These are phyloP conservation scores for Circaetus gallicus DNA, from an alignment of 2,113 vertebrate genomes.

Conservation along the genomic window DNA sequence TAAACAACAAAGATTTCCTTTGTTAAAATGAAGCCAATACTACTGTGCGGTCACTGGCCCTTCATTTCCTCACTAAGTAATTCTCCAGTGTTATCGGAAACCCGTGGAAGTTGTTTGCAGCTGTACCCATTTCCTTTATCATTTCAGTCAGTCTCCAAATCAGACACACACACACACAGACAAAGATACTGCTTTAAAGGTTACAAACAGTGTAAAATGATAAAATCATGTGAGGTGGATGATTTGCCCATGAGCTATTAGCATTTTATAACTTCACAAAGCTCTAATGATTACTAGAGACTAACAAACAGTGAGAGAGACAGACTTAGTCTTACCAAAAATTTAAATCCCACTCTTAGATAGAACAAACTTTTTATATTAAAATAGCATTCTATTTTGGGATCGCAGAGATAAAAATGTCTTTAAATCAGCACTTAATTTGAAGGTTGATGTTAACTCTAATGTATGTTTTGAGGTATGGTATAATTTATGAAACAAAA, in stretches of 20 bases:
- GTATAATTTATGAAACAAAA: not conserved
- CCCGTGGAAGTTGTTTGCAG: conserved; percentile 84
- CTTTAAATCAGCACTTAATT: not conserved
- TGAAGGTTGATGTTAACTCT: not conserved
- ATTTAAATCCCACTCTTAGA: not conserved
- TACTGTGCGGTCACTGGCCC: not conserved
- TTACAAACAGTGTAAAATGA: conserved; percentile 41
- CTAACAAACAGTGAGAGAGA: not conserved
- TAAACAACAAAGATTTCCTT: conserved; percentile 45
- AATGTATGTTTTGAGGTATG: not conserved
- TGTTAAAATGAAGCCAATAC: conserved; percentile 27
- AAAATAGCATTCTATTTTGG: not conserved
- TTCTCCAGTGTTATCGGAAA: conserved; percentile 74
- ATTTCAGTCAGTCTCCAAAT: conserved; percentile 59
- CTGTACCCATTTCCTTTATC: conserved; percentile 80
- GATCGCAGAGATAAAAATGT: not conserved
- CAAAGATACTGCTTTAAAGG: conserved; percentile 43
- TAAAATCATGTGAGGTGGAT: not conserved
- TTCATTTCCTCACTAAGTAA: conserved; percentile 61
- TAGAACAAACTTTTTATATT: not conserved
- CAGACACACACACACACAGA: not conserved
- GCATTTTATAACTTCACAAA: not conserved
- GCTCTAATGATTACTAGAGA: conserved; percentile 9
- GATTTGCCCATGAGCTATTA: not conserved
- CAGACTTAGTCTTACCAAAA: not conserved